These are phyloP conservation scores for Uria aalge DNA, from an alignment of 2,113 vertebrate species.

Conservation along the genomic window DNA sequence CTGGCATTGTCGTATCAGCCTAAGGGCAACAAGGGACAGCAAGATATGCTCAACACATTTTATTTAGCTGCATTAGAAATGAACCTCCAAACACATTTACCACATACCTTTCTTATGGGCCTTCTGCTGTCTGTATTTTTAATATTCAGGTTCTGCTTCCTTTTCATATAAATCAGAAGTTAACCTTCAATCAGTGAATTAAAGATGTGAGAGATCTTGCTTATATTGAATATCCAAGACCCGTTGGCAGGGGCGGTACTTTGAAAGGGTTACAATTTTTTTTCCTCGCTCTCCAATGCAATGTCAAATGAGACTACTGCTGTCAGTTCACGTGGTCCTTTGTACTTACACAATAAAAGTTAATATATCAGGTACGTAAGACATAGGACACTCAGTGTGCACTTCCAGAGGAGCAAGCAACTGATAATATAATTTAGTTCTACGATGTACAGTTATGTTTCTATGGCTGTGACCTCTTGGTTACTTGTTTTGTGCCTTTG, in stretches of 20 bases:
- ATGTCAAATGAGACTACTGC: not conserved
- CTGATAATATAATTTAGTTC: too few relatives aligned
- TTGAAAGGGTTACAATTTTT: not conserved
- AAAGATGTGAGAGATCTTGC: not conserved
- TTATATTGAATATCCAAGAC: not conserved
- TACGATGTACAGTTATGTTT: not conserved
- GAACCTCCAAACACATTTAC: not conserved
- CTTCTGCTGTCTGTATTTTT: not conserved
- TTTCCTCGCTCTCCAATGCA: not conserved
- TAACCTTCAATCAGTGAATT: not conserved
- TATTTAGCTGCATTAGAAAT: not conserved
- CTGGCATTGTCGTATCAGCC: not conserved
- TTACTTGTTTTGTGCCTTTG: not conserved
- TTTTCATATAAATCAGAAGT: not conserved
- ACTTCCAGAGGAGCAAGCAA: not conserved
- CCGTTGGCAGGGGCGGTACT: not conserved
- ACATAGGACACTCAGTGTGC: rapidly evolving
- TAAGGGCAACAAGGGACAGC: not conserved
- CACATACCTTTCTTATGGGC: not conserved
- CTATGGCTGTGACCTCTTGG: not conserved
- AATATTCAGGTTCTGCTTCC: not conserved
- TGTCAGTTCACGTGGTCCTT: not conserved
- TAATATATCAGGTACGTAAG: not conserved
- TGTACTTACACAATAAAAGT: not conserved
- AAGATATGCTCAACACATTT: not conserved